Conservation (phyloP, 2,797 vertebrate species). For the Echeneis naucrates region DNA sequence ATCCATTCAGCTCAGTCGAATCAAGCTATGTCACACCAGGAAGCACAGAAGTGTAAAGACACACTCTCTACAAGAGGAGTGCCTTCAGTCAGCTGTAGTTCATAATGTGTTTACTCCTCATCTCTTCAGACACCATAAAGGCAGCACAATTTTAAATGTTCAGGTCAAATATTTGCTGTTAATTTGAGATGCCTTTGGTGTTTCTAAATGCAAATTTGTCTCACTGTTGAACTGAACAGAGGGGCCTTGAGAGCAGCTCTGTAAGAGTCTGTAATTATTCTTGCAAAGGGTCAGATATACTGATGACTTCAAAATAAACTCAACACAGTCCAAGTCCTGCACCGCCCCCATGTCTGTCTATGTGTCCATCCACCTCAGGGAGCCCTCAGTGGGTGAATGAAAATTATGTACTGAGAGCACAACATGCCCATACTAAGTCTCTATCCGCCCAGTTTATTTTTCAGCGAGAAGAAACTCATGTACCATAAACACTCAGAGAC, state of each 20-base stretch:
- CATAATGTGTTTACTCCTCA: neutral
- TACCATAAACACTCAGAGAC: constrained; percentile 35
- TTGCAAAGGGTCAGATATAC: constrained; percentile 42
- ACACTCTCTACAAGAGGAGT: too few relatives aligned
- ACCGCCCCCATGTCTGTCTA: constrained; percentile 13
- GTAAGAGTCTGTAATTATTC: constrained; percentile 37
- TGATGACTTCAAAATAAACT: constrained; percentile 7
- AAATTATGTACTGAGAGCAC: constrained; percentile 51
- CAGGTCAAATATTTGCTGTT: constrained; percentile 13
- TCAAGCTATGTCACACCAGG: neutral
- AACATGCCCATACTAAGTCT: constrained; percentile 29
- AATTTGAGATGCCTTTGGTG: constrained; percentile 19
- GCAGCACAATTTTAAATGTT: constrained; percentile 13
- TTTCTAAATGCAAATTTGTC: constrained; percentile 33
- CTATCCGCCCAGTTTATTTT: constrained; percentile 50
- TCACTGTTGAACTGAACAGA: constrained; percentile 15
- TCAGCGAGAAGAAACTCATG: constrained; percentile 54
- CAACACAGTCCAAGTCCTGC: constrained; percentile 27
- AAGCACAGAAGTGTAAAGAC: constrained; percentile 11
- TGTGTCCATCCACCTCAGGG: constrained; percentile 35
- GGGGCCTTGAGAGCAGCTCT: constrained; percentile 37
- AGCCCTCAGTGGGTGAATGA: constrained; percentile 59
- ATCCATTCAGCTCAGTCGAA: constrained; percentile 30
- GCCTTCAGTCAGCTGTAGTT: constrained; percentile 13
- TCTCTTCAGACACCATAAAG: constrained; percentile 4